Base-by-base conservation (phyloP, 1,140 invertebrate genomes). In the Meloidogyne floridensis region DNA sequence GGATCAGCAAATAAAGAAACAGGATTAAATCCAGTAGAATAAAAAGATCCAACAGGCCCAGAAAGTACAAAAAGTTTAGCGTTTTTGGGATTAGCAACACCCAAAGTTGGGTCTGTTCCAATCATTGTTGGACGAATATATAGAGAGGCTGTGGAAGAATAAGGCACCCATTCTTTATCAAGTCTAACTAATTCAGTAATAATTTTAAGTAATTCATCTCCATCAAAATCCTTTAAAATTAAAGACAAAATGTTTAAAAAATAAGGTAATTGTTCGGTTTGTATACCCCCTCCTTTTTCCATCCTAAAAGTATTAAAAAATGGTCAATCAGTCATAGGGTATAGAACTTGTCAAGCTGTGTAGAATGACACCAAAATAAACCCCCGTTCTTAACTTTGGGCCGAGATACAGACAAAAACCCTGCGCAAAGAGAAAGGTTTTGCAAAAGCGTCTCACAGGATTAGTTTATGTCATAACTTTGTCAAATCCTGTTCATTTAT, bases 41-140 rank as follows among this genome's bases (percentile, higher is more conserved):
- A 98, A 91, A 98, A 98, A 10, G 94, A 93, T 74, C 95, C 96
- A 47, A 97, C 96, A 0, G 97, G 97, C 83, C 95, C 95, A 74
- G 95, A 91, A 78, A 99, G 70, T 0, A 96, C 94, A 91, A 94
- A 99, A 0, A 99, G 92, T 71, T 98, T 92, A 2, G 96, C 95
- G 56, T 94, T 93, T 59, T 94, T 93, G 2, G 96, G 93, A 8
- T 93, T 91, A 20, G 20, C 77, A 69, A 79, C 77, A 71, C 43
- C 53, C 13, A 71, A 85, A 93, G 93, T 93, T 92, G 97, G 96
- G 92, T 99, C 97, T 81, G 95, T 97, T 80, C 95, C 97, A 90
- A 99, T 98, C 56, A 98, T 91, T 0, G 97, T 98, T 69, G 98
- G 98, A 87, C 98, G 92, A 81, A 99, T 94, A 89, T 99, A 99